These are phyloP conservation scores for Epinephelus awoara DNA, from an alignment of 2,797 vertebrate species.

Conservation along the genomic window DNA sequence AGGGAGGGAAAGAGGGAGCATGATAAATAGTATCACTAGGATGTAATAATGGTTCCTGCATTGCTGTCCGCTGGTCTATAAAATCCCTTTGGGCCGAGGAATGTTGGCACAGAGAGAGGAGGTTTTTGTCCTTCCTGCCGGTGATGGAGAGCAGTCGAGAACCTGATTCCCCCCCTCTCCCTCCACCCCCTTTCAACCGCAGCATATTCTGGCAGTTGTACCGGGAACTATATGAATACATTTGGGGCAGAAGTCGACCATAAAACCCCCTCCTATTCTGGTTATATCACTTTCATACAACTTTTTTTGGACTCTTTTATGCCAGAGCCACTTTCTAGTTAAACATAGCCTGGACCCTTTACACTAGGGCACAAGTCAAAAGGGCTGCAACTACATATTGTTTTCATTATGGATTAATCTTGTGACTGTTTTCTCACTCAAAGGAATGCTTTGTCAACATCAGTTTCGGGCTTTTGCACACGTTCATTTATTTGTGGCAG, in stretches of 20 bases:
- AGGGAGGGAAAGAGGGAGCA: slow-evolving; percentile 37
- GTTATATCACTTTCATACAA: slow-evolving; percentile 31
- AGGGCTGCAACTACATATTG: neutral
- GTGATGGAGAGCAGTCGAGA: slow-evolving; percentile 67
- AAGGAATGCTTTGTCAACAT: no score
- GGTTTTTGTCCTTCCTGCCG: slow-evolving; percentile 80
- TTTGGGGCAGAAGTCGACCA: slow-evolving; percentile 45
- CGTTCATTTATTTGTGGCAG: no score
- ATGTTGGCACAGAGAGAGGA: slow-evolving; percentile 80
- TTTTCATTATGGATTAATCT: no score
- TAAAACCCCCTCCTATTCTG: slow-evolving; percentile 19
- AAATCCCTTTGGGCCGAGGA: slow-evolving; percentile 84
- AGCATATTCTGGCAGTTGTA: slow-evolving; percentile 62
- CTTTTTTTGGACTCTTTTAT: neutral
- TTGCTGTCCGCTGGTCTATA: slow-evolving; percentile 87
- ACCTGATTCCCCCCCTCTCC: slow-evolving; percentile 52
- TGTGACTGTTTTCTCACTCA: no score
- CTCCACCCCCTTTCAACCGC: slow-evolving; percentile 40
- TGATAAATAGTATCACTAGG: slow-evolving; percentile 83
- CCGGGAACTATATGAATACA: slow-evolving; percentile 54
- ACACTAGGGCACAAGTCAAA: no score
- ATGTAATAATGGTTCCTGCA: slow-evolving; percentile 84
- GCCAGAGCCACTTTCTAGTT: neutral
- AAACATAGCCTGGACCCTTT: neutral
- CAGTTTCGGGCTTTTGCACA: no score